A percentile compares a stretch with the other conserved stretches of the same genome.
These are phyloP conservation scores for Ostrea denselamellosa DNA, from an alignment of 1,140 invertebrate genomes.

Conservation along the genomic window DNA sequence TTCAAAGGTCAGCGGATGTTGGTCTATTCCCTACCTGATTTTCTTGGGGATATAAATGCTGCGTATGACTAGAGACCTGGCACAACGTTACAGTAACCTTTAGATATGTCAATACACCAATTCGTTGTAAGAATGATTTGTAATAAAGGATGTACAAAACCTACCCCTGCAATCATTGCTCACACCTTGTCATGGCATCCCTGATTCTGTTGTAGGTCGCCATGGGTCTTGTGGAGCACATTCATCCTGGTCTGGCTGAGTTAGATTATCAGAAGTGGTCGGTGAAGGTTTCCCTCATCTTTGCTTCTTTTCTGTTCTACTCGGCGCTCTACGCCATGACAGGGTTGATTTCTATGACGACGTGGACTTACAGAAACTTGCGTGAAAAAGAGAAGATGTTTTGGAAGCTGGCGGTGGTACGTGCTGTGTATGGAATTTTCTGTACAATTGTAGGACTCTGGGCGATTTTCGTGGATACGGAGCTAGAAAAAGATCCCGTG, in stretches of 20 bases:
- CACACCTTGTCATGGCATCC: no score
- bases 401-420: slow-evolving; percentile 72
- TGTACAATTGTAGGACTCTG: slow-evolving; percentile 66
- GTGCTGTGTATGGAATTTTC: slow-evolving; percentile 71
- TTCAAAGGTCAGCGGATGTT: no score
- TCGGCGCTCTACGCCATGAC: slow-evolving; percentile 57
- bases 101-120: no score
- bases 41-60: no score
- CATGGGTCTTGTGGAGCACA: slow-evolving; percentile 62
- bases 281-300: slow-evolving; percentile 59
- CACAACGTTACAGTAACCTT: no score
- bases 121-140: no score
- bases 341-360: slow-evolving; percentile 44
- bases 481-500: slow-evolving; percentile 67
- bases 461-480: slow-evolving; percentile 67
- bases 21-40: no score
- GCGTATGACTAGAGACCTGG: no score
- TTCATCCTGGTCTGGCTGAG: slow-evolving; percentile 64
- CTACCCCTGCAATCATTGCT: no score
- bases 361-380: slow-evolving; percentile 63
- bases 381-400: slow-evolving; percentile 73
- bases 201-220: slow-evolving; percentile 8
- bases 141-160: no score
- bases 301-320: slow-evolving; percentile 62
- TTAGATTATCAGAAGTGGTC: slow-evolving; percentile 59